phyloP scores from a whole-genome alignment of 1,140 invertebrate species.

The Spodoptera litura region DNA sequence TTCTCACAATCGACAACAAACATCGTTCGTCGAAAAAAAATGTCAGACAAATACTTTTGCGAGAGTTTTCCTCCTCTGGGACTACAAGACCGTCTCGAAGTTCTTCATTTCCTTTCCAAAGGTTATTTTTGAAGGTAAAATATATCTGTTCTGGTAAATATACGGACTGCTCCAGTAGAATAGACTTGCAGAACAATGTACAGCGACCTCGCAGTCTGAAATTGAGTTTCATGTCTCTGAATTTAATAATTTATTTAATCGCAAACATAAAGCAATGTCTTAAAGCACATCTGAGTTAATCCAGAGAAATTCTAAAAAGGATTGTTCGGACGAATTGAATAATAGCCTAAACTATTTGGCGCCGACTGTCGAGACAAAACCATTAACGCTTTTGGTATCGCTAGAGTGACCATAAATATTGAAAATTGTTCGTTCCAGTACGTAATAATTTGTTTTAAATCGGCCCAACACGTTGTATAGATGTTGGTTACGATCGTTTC shows the following conservation, averaged over 20 bases:
- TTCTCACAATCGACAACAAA: conserved; percentile 20
- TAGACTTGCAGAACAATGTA: conserved; percentile 1
- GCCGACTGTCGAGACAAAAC: conserved; percentile 64
- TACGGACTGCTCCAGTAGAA: not conserved
- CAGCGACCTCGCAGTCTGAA: not conserved
- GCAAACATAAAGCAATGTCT: conserved; percentile 8
- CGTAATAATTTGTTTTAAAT: conserved; percentile 20
- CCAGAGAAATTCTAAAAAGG: conserved; percentile 17
- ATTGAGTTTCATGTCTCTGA: not conserved
- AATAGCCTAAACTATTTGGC: conserved; percentile 54
- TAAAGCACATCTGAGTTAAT: not conserved
- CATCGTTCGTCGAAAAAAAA: not conserved
- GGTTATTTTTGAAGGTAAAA: not conserved
- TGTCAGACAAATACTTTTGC: not conserved
- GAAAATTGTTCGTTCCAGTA: conserved; percentile 10
- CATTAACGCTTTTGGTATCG: conserved; percentile 60
- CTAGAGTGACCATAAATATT: conserved; percentile 33
- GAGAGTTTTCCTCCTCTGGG: conserved; percentile 8
- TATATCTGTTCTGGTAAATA: not conserved
- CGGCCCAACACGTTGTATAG: not conserved
- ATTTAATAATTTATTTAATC: not conserved
- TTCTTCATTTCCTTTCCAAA: not conserved
- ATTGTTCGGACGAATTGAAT: conserved; percentile 7
- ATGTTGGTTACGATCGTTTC: not conserved
- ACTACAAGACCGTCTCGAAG: not conserved